Base-by-base conservation (phyloP, 2,888 invertebrate genomes). In the Nymphalis urticae region DNA sequence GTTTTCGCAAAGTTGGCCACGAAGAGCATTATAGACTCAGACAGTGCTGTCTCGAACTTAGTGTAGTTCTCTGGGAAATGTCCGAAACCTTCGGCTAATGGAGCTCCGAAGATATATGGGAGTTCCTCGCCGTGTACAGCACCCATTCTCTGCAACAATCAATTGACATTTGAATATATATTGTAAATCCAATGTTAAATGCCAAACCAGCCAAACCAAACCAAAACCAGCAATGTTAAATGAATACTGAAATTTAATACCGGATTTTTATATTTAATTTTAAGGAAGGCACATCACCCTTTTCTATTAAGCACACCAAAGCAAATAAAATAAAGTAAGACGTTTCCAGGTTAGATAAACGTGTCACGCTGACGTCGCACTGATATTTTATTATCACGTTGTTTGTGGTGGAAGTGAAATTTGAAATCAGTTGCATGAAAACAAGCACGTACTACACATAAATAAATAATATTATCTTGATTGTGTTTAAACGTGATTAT, bases 91-190 rank as follows among this genome's bases (percentile, higher is more conserved):
- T 96, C 96, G 21, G 97, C 96, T 47, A 98, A 89, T 0, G 98
- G 98, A 1, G 97, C 97, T 59, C 98, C 98, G 80, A 98, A 97
- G 72, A 98, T 94, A 83, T 97, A 98, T 0, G 97, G 96, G 72
- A 98, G 89, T 78, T 98, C 98, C 85, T 98, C 98, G 0, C 98
- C 98, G 77, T 98, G 97, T 1, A 97, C 97, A 0, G 97, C 96
- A 47, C 98, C 98, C 94, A 97, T 96, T 81, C 96, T 94, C 96
- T 98, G 16, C 9, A 70, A 70, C 68, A 50, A 69, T 63, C 42
- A 42, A 42, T 42, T 13, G 13, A 42, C 13, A 42, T 42, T 42
- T 50, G 19, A 50, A 61, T 36, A 32, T 36, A 42, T 42, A 42
- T 42, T 13, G 13, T 42, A 3, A 4, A 42, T n/a, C n/a, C n/a